Conservation (phyloP, 2,797 vertebrate species). For the Centropyge bicolor region DNA sequence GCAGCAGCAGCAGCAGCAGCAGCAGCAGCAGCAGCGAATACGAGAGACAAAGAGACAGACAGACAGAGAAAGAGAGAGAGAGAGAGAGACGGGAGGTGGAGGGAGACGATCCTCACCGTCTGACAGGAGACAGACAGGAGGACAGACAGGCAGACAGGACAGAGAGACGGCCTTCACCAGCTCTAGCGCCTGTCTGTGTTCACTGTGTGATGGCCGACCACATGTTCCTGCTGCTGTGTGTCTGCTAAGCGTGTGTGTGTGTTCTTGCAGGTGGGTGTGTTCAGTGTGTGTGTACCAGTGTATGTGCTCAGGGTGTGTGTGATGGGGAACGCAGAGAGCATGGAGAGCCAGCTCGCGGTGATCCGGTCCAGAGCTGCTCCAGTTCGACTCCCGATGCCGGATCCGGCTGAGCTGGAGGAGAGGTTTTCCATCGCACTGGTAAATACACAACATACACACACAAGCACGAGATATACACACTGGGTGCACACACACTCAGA, state of each 20-base stretch:
- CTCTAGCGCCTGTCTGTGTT: slow-evolving; percentile 22
- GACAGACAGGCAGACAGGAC: slow-evolving; percentile 1
- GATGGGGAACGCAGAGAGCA: slow-evolving; percentile 97
- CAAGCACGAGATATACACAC: slow-evolving; percentile 1
- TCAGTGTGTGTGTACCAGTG: slow-evolving; percentile 19
- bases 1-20: slow-evolving; percentile 11
- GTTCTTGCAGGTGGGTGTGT: slow-evolving; percentile 60
- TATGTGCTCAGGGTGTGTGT: slow-evolving; percentile 23
- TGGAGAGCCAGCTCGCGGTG: slow-evolving; percentile 94
- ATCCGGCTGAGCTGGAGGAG: slow-evolving; percentile 94
- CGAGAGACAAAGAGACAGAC: slow-evolving; percentile 55
- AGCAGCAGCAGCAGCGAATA: neutral
- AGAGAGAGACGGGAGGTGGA: slow-evolving; percentile 25
- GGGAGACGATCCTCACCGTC: slow-evolving; percentile 4
- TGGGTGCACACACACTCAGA: neutral
- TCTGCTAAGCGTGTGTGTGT: slow-evolving; percentile 45
- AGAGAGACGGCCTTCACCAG: slow-evolving; percentile 52
- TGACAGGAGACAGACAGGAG: slow-evolving; percentile 14
- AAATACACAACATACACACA: slow-evolving; percentile 56
- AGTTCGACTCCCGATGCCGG: slow-evolving; percentile 96
- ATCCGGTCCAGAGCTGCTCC: slow-evolving; percentile 92
- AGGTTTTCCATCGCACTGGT: slow-evolving; percentile 95
- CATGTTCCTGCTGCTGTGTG: slow-evolving; percentile 64
- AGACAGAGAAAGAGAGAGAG: neutral
- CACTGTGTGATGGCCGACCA: slow-evolving; percentile 69